A percentile compares a stretch with the other conserved stretches of the same genome.
Evolutionary conservation across 1,140 invertebrate species (phyloP).

Genomic region (Eumaeus atala): DNA sequence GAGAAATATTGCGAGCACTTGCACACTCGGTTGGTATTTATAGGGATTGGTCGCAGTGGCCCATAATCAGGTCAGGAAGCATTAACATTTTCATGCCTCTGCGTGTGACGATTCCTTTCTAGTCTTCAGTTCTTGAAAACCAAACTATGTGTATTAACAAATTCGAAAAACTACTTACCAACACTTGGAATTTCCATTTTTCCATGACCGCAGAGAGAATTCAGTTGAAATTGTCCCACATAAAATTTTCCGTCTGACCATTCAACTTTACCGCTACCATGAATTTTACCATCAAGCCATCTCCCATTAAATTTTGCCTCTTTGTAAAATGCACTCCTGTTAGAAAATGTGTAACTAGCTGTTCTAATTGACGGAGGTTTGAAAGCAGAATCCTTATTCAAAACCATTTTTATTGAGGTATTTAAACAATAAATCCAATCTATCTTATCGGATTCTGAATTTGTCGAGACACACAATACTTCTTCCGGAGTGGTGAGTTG

Average conservation of each 20-base stretch:
- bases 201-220: slow-evolving; percentile 83
- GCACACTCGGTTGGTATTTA: too few species aligned
- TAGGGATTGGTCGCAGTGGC: too few species aligned
- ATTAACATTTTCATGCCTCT: too few species aligned
- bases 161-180: slow-evolving; percentile 44
- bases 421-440: slow-evolving; percentile 86
- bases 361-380: slow-evolving; percentile 82
- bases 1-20: too few species aligned
- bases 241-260: slow-evolving; percentile 88
- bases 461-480: slow-evolving; percentile 79
- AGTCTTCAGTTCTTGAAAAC: too few species aligned
- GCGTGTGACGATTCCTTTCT: too few species aligned
- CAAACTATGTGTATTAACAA: neutral
- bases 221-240: slow-evolving; percentile 85
- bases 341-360: slow-evolving; percentile 82
- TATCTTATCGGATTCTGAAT: slow-evolving; percentile 80
- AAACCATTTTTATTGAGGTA: slow-evolving; percentile 76
- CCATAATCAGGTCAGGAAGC: too few species aligned
- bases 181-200: slow-evolving; percentile 79
- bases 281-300: slow-evolving; percentile 87
- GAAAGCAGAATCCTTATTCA: slow-evolving; percentile 72
- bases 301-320: slow-evolving; percentile 85
- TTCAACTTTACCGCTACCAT: slow-evolving; percentile 86
- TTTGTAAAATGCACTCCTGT: slow-evolving; percentile 81
- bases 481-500: slow-evolving; percentile 86